Percentiles rank a stretch among this genome's conserved stretches.
Conservation (phyloP, 1,140 invertebrate genomes). For the Brachionus paranguensis region DNA sequence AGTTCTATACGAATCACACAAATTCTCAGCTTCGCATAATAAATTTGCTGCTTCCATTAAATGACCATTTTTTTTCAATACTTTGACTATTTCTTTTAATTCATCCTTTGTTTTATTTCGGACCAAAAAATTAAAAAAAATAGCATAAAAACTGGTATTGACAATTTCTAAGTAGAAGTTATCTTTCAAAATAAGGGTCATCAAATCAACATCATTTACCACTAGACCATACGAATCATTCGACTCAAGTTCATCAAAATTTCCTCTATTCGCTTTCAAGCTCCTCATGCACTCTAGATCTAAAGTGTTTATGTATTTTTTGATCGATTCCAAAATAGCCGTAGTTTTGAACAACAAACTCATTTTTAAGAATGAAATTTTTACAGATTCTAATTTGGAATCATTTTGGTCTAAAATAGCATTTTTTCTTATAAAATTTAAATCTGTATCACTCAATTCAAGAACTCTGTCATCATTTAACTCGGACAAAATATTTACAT, state of each 20-base stretch:
- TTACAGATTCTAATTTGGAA: background rate
- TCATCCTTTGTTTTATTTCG: background rate
- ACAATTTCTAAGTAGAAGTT: constrained; percentile 1
- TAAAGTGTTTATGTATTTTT: background rate
- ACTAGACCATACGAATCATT: background rate
- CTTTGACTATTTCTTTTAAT: background rate
- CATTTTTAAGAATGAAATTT: constrained; percentile 24
- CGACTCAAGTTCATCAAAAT: background rate
- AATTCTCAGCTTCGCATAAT: background rate
- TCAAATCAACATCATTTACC: background rate
- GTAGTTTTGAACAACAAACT: background rate
- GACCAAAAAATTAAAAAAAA: background rate
- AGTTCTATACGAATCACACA: background rate
- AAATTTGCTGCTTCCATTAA: constrained; percentile 8
- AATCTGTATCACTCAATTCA: background rate
- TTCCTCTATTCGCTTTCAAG: background rate
- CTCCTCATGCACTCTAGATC: background rate
- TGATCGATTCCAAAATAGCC: background rate
- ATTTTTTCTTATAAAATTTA: background rate
- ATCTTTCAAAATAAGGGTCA: background rate
- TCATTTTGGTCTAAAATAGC: background rate
- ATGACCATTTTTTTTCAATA: constrained; percentile 14
- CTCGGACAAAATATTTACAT: background rate
- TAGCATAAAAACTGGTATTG: background rate
- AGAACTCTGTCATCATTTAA: background rate